Evolutionary conservation across 2,113 vertebrate species (phyloP), one percentile per base, ranked within the genome.

Genomic region (Agapornis roseicollis): DNA sequence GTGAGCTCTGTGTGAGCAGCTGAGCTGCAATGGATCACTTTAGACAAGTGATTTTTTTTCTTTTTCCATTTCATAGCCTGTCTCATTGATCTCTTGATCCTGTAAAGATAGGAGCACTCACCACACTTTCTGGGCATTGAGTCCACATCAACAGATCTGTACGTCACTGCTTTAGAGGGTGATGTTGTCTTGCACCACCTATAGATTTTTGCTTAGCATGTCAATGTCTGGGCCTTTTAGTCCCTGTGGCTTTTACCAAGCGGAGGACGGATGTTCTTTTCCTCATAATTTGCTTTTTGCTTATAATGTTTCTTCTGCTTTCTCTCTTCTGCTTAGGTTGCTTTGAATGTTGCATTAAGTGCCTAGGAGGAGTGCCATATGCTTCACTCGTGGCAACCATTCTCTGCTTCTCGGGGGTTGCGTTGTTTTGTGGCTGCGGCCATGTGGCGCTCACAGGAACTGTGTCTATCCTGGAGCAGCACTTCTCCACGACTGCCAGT

Each of bases 331-430:
- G 94, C 97, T 61, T 97, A 99, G 99, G 99, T 98, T 99, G 99
- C 97, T 99, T 99, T 86, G 99, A 99, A 97, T 99, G 99, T 98
- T 99, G 99, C 98, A 99, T 99, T 97, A 99, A 99, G 98, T 99
- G 99, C 98, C 98, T 99, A 97, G 99, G 99, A 77, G 99, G 99
- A 53, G 99, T 99, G 93, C 99, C 99, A 56, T 99, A 99, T 14
- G 99, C 99, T 65, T 99, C 99, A 7, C 98, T 99, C 85, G 98
- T 99, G 97, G 99, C 99, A 89, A 99, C 99, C 61, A 99, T 99
- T 97, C 98, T 99, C 88, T 99, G 99, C 98, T 99, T 99, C 98
- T 99, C 99, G 3, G 99, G 99, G 39, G 99, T 99, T 4, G 99
- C 99, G 23, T 97, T 99, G 95, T 99, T 99, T 96, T 99, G 99